Conservation (phyloP, 1,140 invertebrate genomes). For the Apis cerana region DNA sequence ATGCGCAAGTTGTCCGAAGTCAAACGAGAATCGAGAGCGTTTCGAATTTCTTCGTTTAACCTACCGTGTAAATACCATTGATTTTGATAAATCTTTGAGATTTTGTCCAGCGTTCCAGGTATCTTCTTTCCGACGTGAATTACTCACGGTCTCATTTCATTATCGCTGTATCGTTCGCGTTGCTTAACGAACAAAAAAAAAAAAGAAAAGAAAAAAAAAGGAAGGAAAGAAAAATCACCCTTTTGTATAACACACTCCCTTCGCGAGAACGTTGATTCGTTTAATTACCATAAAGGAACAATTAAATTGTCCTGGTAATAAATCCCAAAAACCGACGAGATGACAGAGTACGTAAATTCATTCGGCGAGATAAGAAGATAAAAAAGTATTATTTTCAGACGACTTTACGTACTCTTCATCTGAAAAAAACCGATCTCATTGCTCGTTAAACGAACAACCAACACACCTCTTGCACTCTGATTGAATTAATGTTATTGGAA, state of each 20-base stretch:
- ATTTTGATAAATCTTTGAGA: neutral
- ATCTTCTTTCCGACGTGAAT: neutral
- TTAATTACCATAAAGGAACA: too few relatives aligned
- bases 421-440: slow-evolving; percentile 15
- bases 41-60: slow-evolving; percentile 19
- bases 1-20: neutral
- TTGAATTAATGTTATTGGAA: too few relatives aligned
- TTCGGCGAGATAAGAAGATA: neutral
- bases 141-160: neutral
- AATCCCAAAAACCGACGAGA: neutral
- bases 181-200: neutral
- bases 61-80: slow-evolving; percentile 24
- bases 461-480: too few relatives aligned
- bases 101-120: neutral
- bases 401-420: slow-evolving; percentile 1
- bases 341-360: neutral
- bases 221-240: neutral
- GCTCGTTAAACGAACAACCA: neutral
- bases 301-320: neutral
- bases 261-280: too few relatives aligned
- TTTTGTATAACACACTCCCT: too few relatives aligned
- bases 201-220: too few relatives aligned
- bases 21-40: neutral
- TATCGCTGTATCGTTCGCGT: neutral
- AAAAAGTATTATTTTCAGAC: slow-evolving; percentile 8